Evolutionary conservation across 1,140 invertebrate genomes (phyloP).

Genomic region (Ceratosolen solmsi): DNA sequence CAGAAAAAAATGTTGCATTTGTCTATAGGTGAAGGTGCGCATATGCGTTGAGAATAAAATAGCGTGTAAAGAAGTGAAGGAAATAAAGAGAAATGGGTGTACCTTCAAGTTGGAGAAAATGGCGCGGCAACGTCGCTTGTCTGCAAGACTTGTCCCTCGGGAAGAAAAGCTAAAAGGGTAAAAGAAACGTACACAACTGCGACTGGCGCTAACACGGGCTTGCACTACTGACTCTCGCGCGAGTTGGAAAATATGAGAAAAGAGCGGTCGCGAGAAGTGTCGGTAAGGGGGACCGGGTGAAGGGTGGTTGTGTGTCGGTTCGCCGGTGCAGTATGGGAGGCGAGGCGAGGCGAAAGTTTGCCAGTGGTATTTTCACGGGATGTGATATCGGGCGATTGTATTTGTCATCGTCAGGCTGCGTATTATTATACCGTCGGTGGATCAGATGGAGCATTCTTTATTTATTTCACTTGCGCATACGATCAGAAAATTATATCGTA

Average conservation of each 20-base stretch:
- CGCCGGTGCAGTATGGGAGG: too few species aligned
- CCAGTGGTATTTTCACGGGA: not conserved
- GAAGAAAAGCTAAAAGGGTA: not conserved
- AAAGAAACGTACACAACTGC: not conserved
- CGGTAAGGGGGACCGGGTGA: not conserved
- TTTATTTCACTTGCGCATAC: slow-evolving; percentile 8
- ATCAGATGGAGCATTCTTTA: slow-evolving; percentile 1
- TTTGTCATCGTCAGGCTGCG: not conserved
- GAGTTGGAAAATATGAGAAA: slow-evolving; percentile 16
- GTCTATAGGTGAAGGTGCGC: not conserved
- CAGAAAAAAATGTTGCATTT: not conserved
- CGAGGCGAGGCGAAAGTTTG: not conserved
- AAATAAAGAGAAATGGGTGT: slow-evolving; percentile 23
- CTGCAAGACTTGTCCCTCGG: slow-evolving; percentile 1
- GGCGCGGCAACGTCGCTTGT: not conserved
- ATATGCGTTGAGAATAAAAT: not conserved
- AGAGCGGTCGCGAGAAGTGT: too few species aligned
- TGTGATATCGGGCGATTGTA: not conserved
- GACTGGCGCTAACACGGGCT: not conserved
- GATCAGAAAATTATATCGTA: slow-evolving; percentile 2
- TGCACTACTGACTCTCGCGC: not conserved
- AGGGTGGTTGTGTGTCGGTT: too few species aligned
- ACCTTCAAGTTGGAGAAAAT: slow-evolving; percentile 5
- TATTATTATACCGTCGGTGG: not conserved
- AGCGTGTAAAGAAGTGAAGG: not conserved